phyloP scores from a whole-genome alignment of 2,113 vertebrate species.

The Melanostigma gelatinosum region DNA sequence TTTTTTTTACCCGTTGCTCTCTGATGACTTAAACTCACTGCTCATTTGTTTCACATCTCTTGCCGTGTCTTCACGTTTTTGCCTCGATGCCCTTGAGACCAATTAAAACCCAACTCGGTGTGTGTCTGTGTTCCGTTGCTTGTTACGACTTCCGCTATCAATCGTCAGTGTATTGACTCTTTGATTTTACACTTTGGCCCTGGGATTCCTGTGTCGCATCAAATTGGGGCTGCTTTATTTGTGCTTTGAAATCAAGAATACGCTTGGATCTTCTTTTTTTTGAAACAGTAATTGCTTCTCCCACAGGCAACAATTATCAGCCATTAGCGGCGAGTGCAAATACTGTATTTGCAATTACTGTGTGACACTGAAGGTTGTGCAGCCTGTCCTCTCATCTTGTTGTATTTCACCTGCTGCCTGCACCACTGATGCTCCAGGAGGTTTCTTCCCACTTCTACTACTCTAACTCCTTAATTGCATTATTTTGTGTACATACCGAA shows the following conservation, averaged over 20 bases:
- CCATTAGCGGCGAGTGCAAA: slow-evolving; percentile 73
- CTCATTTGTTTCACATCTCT: background rate
- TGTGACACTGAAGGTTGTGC: slow-evolving; percentile 52
- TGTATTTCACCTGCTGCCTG: slow-evolving; percentile 20
- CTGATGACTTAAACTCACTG: background rate
- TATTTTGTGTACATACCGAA: background rate
- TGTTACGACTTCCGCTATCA: slow-evolving; percentile 27
- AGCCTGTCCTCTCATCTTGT: slow-evolving; percentile 30
- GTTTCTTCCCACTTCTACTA: background rate
- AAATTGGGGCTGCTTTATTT: slow-evolving; percentile 49
- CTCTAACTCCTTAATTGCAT: background rate
- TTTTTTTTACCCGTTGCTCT: background rate
- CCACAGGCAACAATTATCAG: slow-evolving; percentile 70
- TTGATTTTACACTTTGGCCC: slow-evolving; percentile 56
- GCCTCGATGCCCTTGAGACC: slow-evolving; percentile 23
- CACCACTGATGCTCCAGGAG: background rate
- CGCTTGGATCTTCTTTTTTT: slow-evolving; percentile 30
- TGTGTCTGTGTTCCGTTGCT: background rate
- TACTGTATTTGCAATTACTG: slow-evolving; percentile 62
- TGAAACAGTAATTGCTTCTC: slow-evolving; percentile 66
- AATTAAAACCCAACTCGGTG: slow-evolving; percentile 7
- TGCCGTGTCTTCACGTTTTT: slow-evolving; percentile 21
- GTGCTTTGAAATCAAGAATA: slow-evolving; percentile 65
- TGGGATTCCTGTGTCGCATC: slow-evolving; percentile 57
- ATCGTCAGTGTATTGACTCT: slow-evolving; percentile 35